Conservation (phyloP, 2,888 invertebrate species). For the Azorinus chamasolen region DNA sequence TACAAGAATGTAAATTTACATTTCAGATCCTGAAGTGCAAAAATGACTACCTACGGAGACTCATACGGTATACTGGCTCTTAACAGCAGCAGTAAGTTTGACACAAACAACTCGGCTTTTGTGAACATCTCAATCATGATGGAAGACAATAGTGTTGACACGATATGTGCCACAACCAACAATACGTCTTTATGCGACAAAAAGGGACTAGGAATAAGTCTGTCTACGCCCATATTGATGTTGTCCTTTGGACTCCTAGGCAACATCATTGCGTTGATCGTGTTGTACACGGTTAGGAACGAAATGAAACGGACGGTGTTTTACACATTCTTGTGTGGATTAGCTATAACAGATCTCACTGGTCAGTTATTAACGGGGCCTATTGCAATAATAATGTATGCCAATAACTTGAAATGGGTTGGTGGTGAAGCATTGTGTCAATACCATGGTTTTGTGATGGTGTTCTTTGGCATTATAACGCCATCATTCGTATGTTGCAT, state of each 20-base stretch:
- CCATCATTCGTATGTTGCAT: conserved; percentile 85
- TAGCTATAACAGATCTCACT: conserved; percentile 85
- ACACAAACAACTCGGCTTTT: too few species aligned
- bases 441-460: conserved; percentile 86
- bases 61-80: too few species aligned
- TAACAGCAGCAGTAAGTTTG: too few species aligned
- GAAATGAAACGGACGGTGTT: conserved; percentile 83
- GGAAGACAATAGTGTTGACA: conserved; percentile 54
- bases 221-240: conserved; percentile 79
- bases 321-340: conserved; percentile 82
- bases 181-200: conserved; percentile 64
- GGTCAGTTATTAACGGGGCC: conserved; percentile 84
- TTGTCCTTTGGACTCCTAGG: conserved; percentile 80
- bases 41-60: too few species aligned
- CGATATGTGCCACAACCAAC: conserved; percentile 47
- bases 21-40: too few species aligned
- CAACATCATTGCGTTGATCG: conserved; percentile 84
- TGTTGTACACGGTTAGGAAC: conserved; percentile 79
- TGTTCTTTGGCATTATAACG: conserved; percentile 83
- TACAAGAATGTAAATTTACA: too few species aligned
- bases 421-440: conserved; percentile 83
- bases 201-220: conserved; percentile 69
- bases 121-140: conserved; percentile 19
- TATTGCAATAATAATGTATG: conserved; percentile 81
- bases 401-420: conserved; percentile 81